Percentiles rank a stretch among this genome's conserved stretches.
Evolutionary conservation across 2,888 invertebrate species (phyloP).

Genomic region (Rotaria magnacalcarata): DNA sequence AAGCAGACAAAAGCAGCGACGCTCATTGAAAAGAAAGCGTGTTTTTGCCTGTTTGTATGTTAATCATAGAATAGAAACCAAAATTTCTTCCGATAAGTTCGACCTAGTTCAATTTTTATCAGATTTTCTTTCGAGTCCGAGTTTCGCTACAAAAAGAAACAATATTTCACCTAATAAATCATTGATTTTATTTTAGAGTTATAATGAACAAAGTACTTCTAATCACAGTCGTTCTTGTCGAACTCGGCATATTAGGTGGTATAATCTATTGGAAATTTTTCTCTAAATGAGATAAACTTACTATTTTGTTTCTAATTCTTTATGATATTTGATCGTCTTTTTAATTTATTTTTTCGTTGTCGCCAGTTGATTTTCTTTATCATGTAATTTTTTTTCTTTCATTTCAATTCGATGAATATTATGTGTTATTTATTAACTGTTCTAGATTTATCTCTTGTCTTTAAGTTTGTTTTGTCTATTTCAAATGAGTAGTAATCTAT

Average conservation of each 20-base stretch:
- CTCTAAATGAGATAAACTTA: slow-evolving; percentile 30
- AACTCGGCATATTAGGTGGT: slow-evolving; percentile 67
- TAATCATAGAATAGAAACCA: no score
- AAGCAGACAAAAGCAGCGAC: no score
- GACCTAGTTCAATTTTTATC: no score
- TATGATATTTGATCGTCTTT: background rate
- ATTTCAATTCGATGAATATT: background rate
- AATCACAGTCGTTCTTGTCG: slow-evolving; percentile 70
- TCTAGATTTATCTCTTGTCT: slow-evolving; percentile 14
- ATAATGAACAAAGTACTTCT: slow-evolving; percentile 73
- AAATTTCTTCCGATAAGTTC: no score
- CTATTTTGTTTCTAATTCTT: background rate
- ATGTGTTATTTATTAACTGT: slow-evolving; percentile 21
- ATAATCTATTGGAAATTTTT: slow-evolving; percentile 66
- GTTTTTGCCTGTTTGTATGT: no score
- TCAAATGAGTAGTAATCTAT: slow-evolving; percentile 10
- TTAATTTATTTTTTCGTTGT: background rate
- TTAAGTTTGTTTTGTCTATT: background rate
- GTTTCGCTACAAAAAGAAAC: no score
- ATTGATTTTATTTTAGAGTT: slow-evolving; percentile 61
- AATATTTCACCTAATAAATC: no score
- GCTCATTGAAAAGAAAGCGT: no score
- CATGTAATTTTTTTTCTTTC: background rate
- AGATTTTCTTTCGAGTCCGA: no score
- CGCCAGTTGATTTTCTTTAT: background rate